Conservation (phyloP, 2,888 invertebrate species). For the Stenichneumon culpator region DNA sequence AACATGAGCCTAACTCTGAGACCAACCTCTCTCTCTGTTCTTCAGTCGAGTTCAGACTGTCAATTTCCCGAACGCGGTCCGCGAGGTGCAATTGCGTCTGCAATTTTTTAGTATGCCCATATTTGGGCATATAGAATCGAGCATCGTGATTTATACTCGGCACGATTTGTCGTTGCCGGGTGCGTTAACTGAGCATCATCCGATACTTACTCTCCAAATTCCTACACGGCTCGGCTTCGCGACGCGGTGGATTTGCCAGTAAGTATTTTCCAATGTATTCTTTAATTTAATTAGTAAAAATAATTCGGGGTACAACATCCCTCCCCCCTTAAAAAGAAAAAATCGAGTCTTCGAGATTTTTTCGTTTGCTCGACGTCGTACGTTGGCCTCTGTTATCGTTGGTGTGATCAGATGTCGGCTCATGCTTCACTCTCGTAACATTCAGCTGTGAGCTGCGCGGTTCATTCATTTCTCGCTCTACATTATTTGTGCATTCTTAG, state of each 20-base stretch:
- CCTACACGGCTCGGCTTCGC: background rate
- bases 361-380: no score
- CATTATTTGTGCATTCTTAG: background rate
- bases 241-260: background rate
- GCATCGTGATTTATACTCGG: background rate
- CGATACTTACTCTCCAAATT: background rate
- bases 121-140: background rate
- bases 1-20: no score
- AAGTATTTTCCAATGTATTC: background rate
- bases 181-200: no score
- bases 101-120: background rate
- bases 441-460: background rate
- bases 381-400: no score
- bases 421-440: no score
- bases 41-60: no score
- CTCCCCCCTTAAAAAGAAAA: constrained; percentile 5
- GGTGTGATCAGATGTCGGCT: no score
- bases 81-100: no score
- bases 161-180: no score
- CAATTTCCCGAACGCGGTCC: no score
- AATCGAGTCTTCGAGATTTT: no score
- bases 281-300: background rate
- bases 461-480: background rate
- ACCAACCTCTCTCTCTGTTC: no score
- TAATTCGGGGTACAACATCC: constrained; percentile 8